Evolutionary conservation across 2,113 vertebrate genomes (phyloP).

Genomic region (Platycercus adscitus): DNA sequence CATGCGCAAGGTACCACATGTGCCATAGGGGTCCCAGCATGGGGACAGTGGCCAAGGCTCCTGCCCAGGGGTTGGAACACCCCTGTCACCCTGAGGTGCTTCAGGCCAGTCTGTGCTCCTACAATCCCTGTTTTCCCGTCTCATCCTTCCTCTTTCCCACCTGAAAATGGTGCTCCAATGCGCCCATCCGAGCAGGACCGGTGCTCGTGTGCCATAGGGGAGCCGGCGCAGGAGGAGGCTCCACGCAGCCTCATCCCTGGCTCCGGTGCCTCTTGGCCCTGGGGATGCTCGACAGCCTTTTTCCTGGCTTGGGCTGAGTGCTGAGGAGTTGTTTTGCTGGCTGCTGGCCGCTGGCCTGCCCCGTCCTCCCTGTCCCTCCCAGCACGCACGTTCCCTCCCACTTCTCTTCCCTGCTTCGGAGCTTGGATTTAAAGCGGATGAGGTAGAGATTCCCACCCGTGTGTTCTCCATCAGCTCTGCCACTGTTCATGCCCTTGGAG

Average conservation of each 20-base stretch:
- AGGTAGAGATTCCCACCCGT: neutral
- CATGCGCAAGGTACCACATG: fast-evolving
- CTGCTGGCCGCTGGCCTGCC: neutral
- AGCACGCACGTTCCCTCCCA: neutral
- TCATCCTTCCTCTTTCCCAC: neutral
- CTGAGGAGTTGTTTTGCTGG: conserved; percentile 35
- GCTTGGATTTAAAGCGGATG: neutral
- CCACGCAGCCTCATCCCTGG: neutral
- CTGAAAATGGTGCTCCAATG: fast-evolving
- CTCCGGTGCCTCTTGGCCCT: neutral
- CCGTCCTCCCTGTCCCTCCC: neutral
- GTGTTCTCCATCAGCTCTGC: neutral
- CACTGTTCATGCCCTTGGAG: neutral
- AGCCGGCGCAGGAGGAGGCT: neutral
- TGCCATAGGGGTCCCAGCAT: fast-evolving
- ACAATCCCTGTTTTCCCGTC: fast-evolving
- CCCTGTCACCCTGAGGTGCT: fast-evolving
- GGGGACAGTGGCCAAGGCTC: neutral
- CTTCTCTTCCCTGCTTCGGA: neutral
- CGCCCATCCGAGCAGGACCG: fast-evolving
- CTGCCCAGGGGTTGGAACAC: neutral
- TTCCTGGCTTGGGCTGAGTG: neutral
- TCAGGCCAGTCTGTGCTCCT: neutral
- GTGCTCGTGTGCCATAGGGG: fast-evolving
- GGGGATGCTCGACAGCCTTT: conserved; percentile 26